Percentiles rank a stretch among this genome's conserved stretches.
phyloP scores from a whole-genome alignment of 1,140 invertebrate genomes.

The Papilio helenus region DNA sequence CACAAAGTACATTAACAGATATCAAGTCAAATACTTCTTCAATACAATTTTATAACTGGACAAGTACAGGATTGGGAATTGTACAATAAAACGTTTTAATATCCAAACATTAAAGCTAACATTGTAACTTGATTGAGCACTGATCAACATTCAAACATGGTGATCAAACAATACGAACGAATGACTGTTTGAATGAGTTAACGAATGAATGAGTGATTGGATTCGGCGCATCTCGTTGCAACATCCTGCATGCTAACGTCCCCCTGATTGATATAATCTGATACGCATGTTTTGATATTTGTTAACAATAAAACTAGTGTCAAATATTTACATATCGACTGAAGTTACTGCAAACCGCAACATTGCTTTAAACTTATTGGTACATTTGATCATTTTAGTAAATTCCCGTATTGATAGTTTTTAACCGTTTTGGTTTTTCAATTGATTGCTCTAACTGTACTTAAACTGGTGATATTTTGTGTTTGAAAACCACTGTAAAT shows the following conservation, averaged over 20 bases:
- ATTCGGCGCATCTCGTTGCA: not conserved
- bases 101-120: constrained; percentile 30
- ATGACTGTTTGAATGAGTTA: constrained; percentile 38
- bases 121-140: constrained; percentile 34
- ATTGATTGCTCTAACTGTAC: not conserved
- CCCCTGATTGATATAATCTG: constrained; percentile 24
- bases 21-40: no score
- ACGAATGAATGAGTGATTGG: constrained; percentile 20
- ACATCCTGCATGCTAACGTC: not conserved
- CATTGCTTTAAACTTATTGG: not conserved
- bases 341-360: not conserved
- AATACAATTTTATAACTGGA: not conserved
- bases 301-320: not conserved
- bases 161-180: constrained; percentile 39
- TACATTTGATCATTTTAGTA: not conserved
- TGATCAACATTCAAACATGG: constrained; percentile 36
- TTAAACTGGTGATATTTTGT: not conserved
- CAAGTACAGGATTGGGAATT: not conserved
- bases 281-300: not conserved
- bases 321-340: not conserved
- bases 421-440: not conserved
- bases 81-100: not conserved
- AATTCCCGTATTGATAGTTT: not conserved
- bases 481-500: not conserved
- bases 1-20: no score